Percentiles rank a stretch among this genome's conserved stretches.
Conservation (phyloP, 2,888 invertebrate genomes). For the Agrenia bidenticulata region DNA sequence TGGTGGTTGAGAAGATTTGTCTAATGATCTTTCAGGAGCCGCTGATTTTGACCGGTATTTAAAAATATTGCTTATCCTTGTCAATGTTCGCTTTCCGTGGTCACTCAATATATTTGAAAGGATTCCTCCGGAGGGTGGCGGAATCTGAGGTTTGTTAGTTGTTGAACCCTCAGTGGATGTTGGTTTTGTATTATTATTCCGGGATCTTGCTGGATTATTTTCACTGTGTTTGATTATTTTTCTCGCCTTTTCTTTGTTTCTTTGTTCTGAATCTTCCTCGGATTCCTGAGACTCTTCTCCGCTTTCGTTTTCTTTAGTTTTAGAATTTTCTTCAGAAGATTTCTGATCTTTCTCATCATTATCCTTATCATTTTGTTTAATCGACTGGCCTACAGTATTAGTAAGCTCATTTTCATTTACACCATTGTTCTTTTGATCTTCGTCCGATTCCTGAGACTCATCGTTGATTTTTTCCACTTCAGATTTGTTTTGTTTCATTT, state of each 20-base stretch:
- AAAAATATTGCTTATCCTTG: not conserved
- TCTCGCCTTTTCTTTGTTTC: not conserved
- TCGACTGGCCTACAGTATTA: not conserved
- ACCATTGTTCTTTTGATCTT: not conserved
- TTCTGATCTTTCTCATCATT: not conserved
- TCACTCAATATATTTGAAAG: not conserved
- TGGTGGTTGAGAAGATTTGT: not conserved
- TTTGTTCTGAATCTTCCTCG: not conserved
- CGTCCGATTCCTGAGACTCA: slow-evolving; percentile 5
- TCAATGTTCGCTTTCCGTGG: not conserved
- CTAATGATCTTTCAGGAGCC: not conserved
- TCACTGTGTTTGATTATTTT: not conserved
- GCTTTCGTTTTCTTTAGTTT: not conserved
- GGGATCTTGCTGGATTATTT: not conserved
- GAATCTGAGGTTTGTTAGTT: not conserved
- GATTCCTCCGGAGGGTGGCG: not conserved
- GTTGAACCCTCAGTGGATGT: not conserved
- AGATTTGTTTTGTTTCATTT: not conserved
- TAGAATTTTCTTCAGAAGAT: not conserved
- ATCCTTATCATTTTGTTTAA: not conserved
- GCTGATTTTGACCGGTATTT: not conserved
- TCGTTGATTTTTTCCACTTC: slow-evolving; percentile 11
- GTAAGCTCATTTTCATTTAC: not conserved
- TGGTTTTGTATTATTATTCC: not conserved
- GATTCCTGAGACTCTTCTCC: not conserved